Evolutionary conservation across 1,140 invertebrate species (phyloP), one percentile per base, ranked within the genome.

Genomic region (Trissolcus basalis): DNA sequence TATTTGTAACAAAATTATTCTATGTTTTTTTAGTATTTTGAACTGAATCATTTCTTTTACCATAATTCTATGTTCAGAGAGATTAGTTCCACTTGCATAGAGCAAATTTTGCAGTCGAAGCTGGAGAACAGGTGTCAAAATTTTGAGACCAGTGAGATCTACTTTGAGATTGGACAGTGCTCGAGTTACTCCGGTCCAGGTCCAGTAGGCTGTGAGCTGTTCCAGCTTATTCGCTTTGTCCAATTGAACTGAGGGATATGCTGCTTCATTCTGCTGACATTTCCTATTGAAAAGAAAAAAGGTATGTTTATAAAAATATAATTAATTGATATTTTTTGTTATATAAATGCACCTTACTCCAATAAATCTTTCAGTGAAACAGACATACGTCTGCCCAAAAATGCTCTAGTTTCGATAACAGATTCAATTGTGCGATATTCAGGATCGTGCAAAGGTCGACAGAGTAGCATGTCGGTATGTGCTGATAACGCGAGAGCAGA

Each of bases 241-340:
- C 63, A 95, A 85, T 81, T 92, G 90, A 82, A 94, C 93, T n/a
- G 92, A 91, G 45, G 90, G 86, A 88, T 94, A 94, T 33, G 91
- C 90, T 64, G 93, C 88, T 73, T 91, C 89, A 80, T 94, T 93
- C 75, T 90, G 85, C 83, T 92, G 89, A 82, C 93, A 94, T 68
- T 41, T 47, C 32, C 41, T 70, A 14, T 39, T 9, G n/a, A n/a
- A n/a, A n/a, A 9, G n/a, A 8, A 9, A 39, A 39, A 39, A 39
- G 1, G 2, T 2, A 39, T 11, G 1, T 11, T 11, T 39, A 39
- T 6, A 35, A 35, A 35, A 9, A 9, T 39, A 39, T 2, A 9
- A 39, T 4, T 39, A 9, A 39, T 11, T 11, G n/a, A 39, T 1
- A 39, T 9, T 39, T 3, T 39, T 39, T 4, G 55, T 33, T 9